Evolutionary conservation across 35 echinoderm and acorn worm genomes (phyloP).

Genomic region (Heliocidaris erythrogramma): DNA sequence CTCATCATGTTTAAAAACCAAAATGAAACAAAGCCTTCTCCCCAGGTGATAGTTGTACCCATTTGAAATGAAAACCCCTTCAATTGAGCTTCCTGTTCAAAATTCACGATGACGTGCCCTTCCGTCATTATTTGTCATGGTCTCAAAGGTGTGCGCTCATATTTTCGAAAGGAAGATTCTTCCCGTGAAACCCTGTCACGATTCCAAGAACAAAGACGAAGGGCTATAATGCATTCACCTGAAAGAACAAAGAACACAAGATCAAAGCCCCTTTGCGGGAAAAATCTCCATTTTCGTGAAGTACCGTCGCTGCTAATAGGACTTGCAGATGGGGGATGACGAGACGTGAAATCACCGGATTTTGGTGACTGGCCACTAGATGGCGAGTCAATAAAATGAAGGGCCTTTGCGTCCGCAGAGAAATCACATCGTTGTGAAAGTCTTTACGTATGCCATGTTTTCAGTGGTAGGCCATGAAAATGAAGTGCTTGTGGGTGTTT

Average conservation of each 20-base stretch:
- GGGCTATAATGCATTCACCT: not conserved
- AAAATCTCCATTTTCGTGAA: conserved; percentile 27
- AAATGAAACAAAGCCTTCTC: not conserved
- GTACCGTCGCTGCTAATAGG: not conserved
- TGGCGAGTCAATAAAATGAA: not conserved
- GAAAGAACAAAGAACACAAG: not conserved
- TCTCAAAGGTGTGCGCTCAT: not conserved
- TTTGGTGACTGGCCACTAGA: not conserved
- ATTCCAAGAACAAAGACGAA: not conserved
- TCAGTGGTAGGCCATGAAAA: not conserved
- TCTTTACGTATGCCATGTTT: not conserved
- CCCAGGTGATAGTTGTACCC: not conserved
- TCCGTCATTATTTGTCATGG: conserved; percentile 7
- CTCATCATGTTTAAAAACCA: not conserved
- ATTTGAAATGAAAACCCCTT: not conserved
- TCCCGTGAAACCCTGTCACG: not conserved
- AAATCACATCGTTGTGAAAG: not conserved
- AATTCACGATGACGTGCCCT: not conserved
- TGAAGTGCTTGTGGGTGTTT: not conserved
- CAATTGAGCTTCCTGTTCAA: not conserved
- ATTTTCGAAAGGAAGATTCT: not conserved
- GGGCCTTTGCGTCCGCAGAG: not conserved
- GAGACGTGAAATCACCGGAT: not conserved
- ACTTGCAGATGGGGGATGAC: conserved; percentile 28
- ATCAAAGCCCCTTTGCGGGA: not conserved